These are phyloP conservation scores for Andrena minutula DNA, from an alignment of 2,888 invertebrate genomes.

Conservation along the genomic window DNA sequence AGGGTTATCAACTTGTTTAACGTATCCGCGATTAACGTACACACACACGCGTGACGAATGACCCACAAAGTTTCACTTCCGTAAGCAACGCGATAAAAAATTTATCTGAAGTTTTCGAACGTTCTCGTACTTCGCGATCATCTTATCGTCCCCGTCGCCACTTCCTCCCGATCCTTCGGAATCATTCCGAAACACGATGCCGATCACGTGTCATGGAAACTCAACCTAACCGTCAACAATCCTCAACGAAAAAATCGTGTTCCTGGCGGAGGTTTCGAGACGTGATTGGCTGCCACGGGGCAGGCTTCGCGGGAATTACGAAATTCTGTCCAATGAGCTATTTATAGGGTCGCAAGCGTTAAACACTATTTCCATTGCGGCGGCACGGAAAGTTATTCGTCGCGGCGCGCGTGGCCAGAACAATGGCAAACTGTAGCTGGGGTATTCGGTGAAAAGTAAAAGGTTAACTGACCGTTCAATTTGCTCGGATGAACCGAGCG, in stretches of 20 bases:
- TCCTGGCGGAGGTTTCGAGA: too few relatives aligned
- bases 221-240: too few relatives aligned
- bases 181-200: too few relatives aligned
- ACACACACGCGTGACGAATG: slow-evolving; percentile 17
- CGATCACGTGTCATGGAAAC: neutral
- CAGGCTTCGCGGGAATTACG: neutral
- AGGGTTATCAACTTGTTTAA: slow-evolving; percentile 36
- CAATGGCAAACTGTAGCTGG: neutral
- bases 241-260: neutral
- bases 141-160: neutral
- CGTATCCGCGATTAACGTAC: slow-evolving; percentile 12
- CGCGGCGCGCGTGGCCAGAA: slow-evolving; percentile 2
- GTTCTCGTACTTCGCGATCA: slow-evolving; percentile 8
- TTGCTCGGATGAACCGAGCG: slow-evolving; percentile 8
- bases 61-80: slow-evolving; percentile 39
- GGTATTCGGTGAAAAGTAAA: slow-evolving; percentile 29
- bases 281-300: too few relatives aligned
- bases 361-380: slow-evolving; percentile 11
- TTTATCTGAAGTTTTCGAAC: slow-evolving; percentile 14
- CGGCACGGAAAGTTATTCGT: neutral
- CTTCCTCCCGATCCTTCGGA: neutral
- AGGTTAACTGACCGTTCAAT: slow-evolving; percentile 29
- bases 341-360: slow-evolving; percentile 11
- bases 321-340: slow-evolving; percentile 14
- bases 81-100: slow-evolving; percentile 31